Percentiles rank a stretch among this genome's conserved stretches.
Evolutionary conservation across 2,113 vertebrate genomes (phyloP).

Genomic region (Microcebus griseorufus): DNA sequence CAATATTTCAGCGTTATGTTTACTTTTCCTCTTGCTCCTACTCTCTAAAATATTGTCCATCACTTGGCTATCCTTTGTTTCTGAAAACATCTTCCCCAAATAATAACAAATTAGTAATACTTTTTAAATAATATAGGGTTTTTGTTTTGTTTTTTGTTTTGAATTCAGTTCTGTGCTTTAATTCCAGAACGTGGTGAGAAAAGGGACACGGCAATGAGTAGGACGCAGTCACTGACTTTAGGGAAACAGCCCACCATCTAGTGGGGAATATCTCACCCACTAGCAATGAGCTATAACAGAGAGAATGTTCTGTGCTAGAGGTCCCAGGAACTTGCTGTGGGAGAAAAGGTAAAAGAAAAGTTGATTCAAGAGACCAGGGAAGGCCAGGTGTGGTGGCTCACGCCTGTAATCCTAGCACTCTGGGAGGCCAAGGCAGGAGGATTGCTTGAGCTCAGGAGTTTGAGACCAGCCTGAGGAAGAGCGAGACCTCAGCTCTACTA

Average conservation of each 20-base stretch:
- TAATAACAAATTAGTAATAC: background rate
- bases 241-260: background rate
- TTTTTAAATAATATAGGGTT: background rate
- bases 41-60: background rate
- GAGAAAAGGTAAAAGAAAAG: background rate
- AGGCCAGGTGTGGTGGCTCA: too few species aligned
- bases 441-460: too few species aligned
- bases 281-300: background rate
- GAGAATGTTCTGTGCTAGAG: background rate
- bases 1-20: background rate
- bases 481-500: too few species aligned
- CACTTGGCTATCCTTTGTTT: background rate
- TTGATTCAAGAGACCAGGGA: background rate
- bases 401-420: too few species aligned
- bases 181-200: background rate
- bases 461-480: too few species aligned
- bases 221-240: background rate
- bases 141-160: constrained; percentile 23
- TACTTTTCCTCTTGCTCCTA: background rate
- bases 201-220: background rate
- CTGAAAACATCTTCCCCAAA: constrained; percentile 19
- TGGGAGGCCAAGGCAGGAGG: too few species aligned
- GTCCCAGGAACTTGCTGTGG: background rate
- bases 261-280: background rate
- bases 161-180: background rate